These are phyloP conservation scores for Sandelia bainsii DNA, from an alignment of 2,797 vertebrate species.

Conservation along the genomic window DNA sequence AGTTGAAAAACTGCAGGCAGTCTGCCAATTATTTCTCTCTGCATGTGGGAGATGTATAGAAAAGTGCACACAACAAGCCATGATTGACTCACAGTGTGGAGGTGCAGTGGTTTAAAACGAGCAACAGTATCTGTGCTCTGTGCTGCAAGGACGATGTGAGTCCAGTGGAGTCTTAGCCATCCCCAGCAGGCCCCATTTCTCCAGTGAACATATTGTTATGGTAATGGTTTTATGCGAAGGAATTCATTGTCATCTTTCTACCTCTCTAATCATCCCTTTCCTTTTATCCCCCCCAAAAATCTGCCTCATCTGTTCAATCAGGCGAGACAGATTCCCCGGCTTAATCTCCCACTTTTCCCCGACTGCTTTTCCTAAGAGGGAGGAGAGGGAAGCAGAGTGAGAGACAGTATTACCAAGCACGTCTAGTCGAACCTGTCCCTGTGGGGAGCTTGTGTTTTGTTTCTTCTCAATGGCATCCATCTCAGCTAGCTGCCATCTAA, in stretches of 20 bases:
- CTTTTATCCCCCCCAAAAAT: slow-evolving; percentile 38
- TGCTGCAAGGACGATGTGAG: slow-evolving; percentile 24
- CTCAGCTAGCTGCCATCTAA: slow-evolving; percentile 35
- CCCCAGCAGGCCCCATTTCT: slow-evolving; percentile 51
- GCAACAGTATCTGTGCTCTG: slow-evolving; percentile 27
- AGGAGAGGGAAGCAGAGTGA: slow-evolving; percentile 41
- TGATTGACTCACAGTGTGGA: not conserved
- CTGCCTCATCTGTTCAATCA: slow-evolving; percentile 70
- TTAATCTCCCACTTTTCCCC: slow-evolving; percentile 59
- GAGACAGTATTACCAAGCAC: slow-evolving; percentile 37
- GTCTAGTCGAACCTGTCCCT: slow-evolving; percentile 57
- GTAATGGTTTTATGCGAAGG: slow-evolving; percentile 59
- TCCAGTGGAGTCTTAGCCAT: slow-evolving; percentile 30
- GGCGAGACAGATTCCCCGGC: slow-evolving; percentile 63
- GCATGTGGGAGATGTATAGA: slow-evolving; percentile 25
- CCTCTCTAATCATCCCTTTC: slow-evolving; percentile 63
- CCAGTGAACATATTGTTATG: slow-evolving; percentile 63
- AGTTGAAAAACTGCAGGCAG: slow-evolving; percentile 19
- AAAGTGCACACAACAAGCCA: slow-evolving; percentile 20
- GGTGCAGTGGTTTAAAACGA: slow-evolving; percentile 1
- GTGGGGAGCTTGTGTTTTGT: slow-evolving; percentile 42
- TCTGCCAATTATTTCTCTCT: slow-evolving; percentile 27
- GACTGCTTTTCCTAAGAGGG: slow-evolving; percentile 22
- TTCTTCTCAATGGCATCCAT: slow-evolving; percentile 49
- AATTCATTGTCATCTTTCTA: slow-evolving; percentile 67